These are phyloP conservation scores for Thyatira batis DNA, from an alignment of 2,888 invertebrate species.

Conservation along the genomic window DNA sequence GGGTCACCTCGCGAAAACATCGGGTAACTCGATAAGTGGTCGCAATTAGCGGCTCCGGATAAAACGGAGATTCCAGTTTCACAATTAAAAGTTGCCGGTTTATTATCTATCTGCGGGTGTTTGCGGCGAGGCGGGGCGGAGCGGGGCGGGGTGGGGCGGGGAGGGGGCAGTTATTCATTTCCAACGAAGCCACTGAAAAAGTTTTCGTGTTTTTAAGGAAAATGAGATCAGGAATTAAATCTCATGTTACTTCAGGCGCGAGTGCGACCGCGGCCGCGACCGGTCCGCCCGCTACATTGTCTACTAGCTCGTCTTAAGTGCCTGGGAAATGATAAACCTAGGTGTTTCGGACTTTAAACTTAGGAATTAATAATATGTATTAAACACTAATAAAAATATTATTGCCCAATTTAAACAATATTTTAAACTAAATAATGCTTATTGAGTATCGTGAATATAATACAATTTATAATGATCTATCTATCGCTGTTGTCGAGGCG, in stretches of 20 bases:
- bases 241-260: constrained; percentile 1
- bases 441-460: too few relatives aligned
- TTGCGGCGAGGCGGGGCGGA: too few relatives aligned
- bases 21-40: constrained; percentile 33
- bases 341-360: too few relatives aligned
- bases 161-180: constrained; percentile 43
- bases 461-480: too few relatives aligned
- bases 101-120: constrained; percentile 39
- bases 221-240: constrained; percentile 26
- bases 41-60: constrained; percentile 36
- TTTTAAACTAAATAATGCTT: too few relatives aligned
- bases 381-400: too few relatives aligned
- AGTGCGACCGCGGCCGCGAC: not conserved
- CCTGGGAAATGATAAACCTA: too few relatives aligned
- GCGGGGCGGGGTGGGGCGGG: too few relatives aligned
- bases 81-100: constrained; percentile 49
- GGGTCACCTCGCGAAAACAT: constrained; percentile 20
- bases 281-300: not conserved
- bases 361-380: too few relatives aligned
- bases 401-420: too few relatives aligned
- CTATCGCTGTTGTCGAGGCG: too few relatives aligned
- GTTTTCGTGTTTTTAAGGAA: constrained; percentile 29
- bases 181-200: constrained; percentile 30
- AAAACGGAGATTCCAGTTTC: constrained; percentile 31
- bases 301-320: too few relatives aligned